These are phyloP conservation scores for Pyrgus malvae DNA, from an alignment of 2,888 invertebrate genomes.

Conservation along the genomic window DNA sequence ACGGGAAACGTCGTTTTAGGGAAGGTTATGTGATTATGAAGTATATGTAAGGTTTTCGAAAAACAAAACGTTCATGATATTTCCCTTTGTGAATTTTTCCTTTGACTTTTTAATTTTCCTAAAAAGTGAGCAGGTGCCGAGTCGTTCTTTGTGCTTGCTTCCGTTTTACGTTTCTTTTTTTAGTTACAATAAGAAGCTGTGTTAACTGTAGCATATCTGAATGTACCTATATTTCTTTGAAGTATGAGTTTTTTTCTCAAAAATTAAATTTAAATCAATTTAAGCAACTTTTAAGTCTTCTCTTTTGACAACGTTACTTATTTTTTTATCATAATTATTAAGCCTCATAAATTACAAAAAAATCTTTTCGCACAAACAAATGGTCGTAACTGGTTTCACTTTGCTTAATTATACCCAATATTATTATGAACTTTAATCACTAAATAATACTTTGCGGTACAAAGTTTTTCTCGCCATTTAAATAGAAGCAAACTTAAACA, in stretches of 20 bases:
- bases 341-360: too few relatives aligned
- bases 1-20: conserved; percentile 32
- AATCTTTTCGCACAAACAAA: too few relatives aligned
- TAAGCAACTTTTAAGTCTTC: too few relatives aligned
- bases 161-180: neutral
- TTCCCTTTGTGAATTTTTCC: neutral
- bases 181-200: neutral
- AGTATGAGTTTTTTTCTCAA: too few relatives aligned
- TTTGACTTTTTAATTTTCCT: conserved; percentile 7
- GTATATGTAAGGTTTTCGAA: neutral
- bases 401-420: too few relatives aligned
- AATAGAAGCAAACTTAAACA: neutral
- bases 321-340: too few relatives aligned
- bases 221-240: too few relatives aligned
- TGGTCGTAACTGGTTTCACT: too few relatives aligned
- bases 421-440: too few relatives aligned
- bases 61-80: neutral
- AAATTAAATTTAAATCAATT: too few relatives aligned
- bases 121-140: neutral
- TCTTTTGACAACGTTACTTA: too few relatives aligned
- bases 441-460: too few relatives aligned
- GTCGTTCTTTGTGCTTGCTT: neutral
- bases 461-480: neutral
- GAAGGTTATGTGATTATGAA: conserved; percentile 26
- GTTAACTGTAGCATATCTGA: neutral